Evolutionary conservation across 2,113 vertebrate genomes (phyloP), one percentile per base, ranked within the genome.

Genomic region (Actenoides hombroni): DNA sequence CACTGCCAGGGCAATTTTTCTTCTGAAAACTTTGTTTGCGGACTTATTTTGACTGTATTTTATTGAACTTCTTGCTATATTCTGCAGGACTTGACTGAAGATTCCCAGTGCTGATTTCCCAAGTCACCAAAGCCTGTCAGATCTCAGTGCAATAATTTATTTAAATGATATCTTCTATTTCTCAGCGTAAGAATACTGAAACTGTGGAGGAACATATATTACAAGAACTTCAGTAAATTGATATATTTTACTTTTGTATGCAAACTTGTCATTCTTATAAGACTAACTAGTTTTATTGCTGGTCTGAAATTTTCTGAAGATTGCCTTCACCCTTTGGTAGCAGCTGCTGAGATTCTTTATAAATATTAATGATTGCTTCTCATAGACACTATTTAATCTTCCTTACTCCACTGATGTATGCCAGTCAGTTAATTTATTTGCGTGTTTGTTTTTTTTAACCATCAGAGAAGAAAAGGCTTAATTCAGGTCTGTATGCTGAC

Each of bases 331-430:
- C 33, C 26, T 92, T 86, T 89, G 76, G 48, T 80, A 84, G 77
- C 39, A 79, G 69, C 88, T 75, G 76, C 70, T 74, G 86, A 86
- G 48, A 21, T 84, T 90, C 73, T 89, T 86, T 53, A 61, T 96
- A 84, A 94, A 96, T 96, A 92, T 92, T 95, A 88, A 93, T 75
- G 64, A 35, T 48, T 89, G 29, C 14, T 91, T 95, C 83, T 68
- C 56, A 54, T 9, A 88, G 56, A 35, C 12, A 63, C 23, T 60
- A 23, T 84, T 81, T 84, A 71, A 89, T 94, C 65, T 71, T 11
- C 56, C 53, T 67, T 42, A 35, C 7, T 70, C 35, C 77, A 56
- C 17, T 78, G 51, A 78, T 68, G 20, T 71, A 68, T 56, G 56
- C 28, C 8, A 48, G 31, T 13, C 40, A 77, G n/a, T 71, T 90